Evolutionary conservation across 2,888 invertebrate genomes (phyloP).

Genomic region (Gymnoscelis rufifasciata): DNA sequence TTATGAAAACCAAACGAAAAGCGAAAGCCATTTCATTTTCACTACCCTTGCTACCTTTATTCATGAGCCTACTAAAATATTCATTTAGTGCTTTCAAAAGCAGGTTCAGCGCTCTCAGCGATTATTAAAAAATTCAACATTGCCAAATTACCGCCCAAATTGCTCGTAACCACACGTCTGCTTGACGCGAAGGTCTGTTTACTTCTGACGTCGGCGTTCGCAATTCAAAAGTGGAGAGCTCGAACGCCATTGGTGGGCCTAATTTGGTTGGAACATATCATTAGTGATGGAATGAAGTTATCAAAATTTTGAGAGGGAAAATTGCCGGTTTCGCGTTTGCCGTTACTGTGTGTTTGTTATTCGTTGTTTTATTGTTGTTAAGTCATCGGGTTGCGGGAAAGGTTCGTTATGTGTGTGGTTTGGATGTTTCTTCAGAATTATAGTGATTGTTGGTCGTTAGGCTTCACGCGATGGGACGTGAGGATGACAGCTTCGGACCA

Average conservation of each 20-base stretch:
- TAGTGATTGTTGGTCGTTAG: constrained; percentile 15
- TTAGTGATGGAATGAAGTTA: constrained; percentile 72
- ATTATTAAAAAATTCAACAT: constrained; percentile 23
- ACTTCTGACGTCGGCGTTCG: constrained; percentile 49
- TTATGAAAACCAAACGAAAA: constrained; percentile 9
- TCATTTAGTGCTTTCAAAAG: constrained; percentile 47
- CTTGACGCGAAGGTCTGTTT: constrained; percentile 39
- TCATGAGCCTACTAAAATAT: constrained; percentile 43
- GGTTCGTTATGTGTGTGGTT: constrained; percentile 20
- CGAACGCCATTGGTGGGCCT: constrained; percentile 55
- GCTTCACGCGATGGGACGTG: constrained; percentile 5
- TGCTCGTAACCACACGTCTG: constrained; percentile 59
- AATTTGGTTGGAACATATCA: constrained; percentile 52
- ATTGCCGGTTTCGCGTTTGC: constrained; percentile 55
- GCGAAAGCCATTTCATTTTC: constrained; percentile 18
- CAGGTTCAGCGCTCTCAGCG: constrained; percentile 47
- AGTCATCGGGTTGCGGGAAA: constrained; percentile 37
- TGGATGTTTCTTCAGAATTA: constrained; percentile 18
- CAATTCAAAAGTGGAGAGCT: constrained; percentile 55
- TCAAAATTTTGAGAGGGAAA: constrained; percentile 57
- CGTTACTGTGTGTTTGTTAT: constrained; percentile 60
- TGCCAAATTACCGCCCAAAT: constrained; percentile 52
- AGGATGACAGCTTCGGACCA: neutral
- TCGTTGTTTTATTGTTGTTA: constrained; percentile 62
- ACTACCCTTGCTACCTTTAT: constrained; percentile 36